A percentile compares a stretch with the other conserved stretches of the same genome.
Conservation (phyloP, 1,140 invertebrate genomes). For the Oncopeltus fasciatus region DNA sequence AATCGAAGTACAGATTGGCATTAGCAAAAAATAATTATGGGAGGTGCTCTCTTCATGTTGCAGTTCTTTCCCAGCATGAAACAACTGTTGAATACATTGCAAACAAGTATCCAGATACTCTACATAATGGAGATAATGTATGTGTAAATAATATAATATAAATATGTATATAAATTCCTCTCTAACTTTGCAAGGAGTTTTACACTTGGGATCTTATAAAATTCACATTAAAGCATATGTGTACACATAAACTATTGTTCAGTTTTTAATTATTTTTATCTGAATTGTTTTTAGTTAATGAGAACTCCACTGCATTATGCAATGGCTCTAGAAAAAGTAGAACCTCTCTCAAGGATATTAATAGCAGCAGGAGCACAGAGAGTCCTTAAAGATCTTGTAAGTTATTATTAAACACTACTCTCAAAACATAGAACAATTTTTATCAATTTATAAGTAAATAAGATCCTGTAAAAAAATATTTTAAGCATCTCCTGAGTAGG, state of each 20-base stretch:
- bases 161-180: no score
- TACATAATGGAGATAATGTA: conserved; percentile 72
- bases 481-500: no score
- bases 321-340: conserved; percentile 72
- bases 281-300: conserved; percentile 46
- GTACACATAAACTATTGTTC: no score
- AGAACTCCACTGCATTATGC: conserved; percentile 76
- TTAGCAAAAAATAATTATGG: conserved; percentile 53
- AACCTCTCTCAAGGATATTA: conserved; percentile 58
- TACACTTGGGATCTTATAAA: no score
- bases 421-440: no score
- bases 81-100: conserved; percentile 60
- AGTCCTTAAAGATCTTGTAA: conserved; percentile 61
- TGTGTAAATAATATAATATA: no score
- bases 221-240: no score
- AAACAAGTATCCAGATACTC: conserved; percentile 50
- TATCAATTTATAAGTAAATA: no score
- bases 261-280: no score
- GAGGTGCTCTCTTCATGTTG: conserved; percentile 61
- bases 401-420: no score
- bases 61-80: conserved; percentile 62
- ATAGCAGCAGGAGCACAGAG: conserved; percentile 68
- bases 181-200: no score
- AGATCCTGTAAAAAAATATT: no score
- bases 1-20: conserved; percentile 48